phyloP scores from a whole-genome alignment of 2,888 invertebrate genomes.

The Noctua fimbriata region DNA sequence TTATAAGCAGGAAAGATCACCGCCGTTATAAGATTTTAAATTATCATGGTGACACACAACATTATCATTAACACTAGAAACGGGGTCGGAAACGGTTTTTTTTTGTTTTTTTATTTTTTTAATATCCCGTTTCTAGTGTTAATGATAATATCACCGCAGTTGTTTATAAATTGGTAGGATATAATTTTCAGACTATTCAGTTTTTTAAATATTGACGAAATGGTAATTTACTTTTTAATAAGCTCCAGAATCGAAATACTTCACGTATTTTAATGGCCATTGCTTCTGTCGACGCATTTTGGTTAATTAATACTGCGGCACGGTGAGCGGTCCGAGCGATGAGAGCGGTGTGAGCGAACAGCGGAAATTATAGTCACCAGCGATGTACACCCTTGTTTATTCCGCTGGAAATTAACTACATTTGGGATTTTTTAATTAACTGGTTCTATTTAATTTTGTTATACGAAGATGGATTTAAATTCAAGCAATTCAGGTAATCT shows the following conservation, averaged over 20 bases:
- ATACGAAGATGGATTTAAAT: not conserved
- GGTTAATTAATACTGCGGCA: slow-evolving; percentile 58
- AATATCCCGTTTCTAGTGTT: no score
- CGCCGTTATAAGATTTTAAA: no score
- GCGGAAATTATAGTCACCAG: slow-evolving; percentile 57
- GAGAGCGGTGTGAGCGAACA: slow-evolving; percentile 19
- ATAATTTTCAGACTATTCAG: not conserved
- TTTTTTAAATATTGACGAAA: slow-evolving; percentile 8
- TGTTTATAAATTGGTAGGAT: not conserved
- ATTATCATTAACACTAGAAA: no score
- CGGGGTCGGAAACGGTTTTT: no score
- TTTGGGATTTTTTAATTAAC: slow-evolving; percentile 29
- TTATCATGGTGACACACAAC: no score
- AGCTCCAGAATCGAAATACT: slow-evolving; percentile 30
- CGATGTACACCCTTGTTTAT: slow-evolving; percentile 29
- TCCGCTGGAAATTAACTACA: slow-evolving; percentile 41
- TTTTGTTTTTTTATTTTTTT: no score
- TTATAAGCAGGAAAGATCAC: not conserved
- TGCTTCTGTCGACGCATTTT: slow-evolving; percentile 55
- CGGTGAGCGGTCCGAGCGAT: slow-evolving; percentile 25
- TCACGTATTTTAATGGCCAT: slow-evolving; percentile 46
- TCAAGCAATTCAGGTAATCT: not conserved
- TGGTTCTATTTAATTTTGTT: not conserved
- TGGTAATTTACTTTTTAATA: not conserved
- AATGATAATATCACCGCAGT: not conserved